Conservation (phyloP, 2,113 vertebrate species). For the Pelobates fuscus region DNA sequence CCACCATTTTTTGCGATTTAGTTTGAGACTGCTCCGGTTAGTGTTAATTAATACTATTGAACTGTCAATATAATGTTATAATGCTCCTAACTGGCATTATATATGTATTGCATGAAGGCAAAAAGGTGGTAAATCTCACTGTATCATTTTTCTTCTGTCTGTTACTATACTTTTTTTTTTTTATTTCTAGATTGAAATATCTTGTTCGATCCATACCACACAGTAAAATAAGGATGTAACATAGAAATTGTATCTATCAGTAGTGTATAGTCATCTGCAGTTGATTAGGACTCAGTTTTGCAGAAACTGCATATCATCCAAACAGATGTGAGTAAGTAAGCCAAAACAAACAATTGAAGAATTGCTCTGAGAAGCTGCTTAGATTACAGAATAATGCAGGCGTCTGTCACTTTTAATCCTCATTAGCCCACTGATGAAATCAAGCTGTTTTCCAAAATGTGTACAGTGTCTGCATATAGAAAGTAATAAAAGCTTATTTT, state of each 20-base stretch:
- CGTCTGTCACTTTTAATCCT: slow-evolving; percentile 33
- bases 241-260: neutral
- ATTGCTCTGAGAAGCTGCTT: slow-evolving; percentile 21
- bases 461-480: slow-evolving; percentile 1
- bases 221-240: neutral
- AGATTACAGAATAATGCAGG: slow-evolving; percentile 33
- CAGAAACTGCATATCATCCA: slow-evolving; percentile 12
- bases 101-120: too few relatives aligned
- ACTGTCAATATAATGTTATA: too few relatives aligned
- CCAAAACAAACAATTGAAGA: slow-evolving; percentile 41
- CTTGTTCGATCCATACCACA: neutral
- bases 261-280: neutral
- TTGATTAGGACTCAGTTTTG: slow-evolving; percentile 34
- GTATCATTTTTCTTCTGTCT: too few relatives aligned
- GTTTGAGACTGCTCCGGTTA: too few relatives aligned
- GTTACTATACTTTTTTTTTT: too few relatives aligned
- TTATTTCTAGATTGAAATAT: neutral
- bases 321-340: slow-evolving; percentile 22
- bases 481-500: neutral
- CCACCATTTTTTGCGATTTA: too few relatives aligned
- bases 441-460: slow-evolving; percentile 23
- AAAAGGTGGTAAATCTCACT: too few relatives aligned
- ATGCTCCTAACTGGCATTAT: too few relatives aligned
- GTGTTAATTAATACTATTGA: too few relatives aligned
- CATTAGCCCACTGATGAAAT: slow-evolving; percentile 13